These are phyloP conservation scores for Tretioscincus oriximinensis DNA, from an alignment of 2,113 vertebrate species.

Conservation along the genomic window DNA sequence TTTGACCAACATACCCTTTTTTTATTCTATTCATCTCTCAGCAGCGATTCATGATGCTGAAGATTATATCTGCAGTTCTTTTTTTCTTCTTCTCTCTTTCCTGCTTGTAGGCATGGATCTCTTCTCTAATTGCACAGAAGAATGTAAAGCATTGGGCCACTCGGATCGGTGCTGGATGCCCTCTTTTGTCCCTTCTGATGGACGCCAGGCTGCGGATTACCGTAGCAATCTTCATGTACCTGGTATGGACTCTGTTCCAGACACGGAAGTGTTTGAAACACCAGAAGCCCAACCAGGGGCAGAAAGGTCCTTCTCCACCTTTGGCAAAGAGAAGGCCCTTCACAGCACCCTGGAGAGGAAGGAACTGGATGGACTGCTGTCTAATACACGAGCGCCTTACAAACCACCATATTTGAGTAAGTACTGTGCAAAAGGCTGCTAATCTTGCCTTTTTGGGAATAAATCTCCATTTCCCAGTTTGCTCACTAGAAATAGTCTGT, in stretches of 20 bases:
- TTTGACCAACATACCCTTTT: neutral
- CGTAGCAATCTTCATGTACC: conserved; percentile 98
- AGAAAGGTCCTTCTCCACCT: conserved; percentile 95
- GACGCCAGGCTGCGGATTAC: conserved; percentile 94
- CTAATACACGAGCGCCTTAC: conserved; percentile 91
- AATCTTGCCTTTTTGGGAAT: conserved; percentile 50
- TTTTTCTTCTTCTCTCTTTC: conserved; percentile 37
- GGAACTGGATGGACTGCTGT: conserved; percentile 93
- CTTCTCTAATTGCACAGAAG: conserved; percentile 98
- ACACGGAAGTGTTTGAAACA: conserved; percentile 96
- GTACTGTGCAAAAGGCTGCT: conserved; percentile 71
- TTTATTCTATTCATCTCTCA: conserved; percentile 19
- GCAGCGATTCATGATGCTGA: conserved; percentile 27
- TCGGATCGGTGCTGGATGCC: conserved; percentile 99
- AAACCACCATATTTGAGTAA: conserved; percentile 95
- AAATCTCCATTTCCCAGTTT: conserved; percentile 22
- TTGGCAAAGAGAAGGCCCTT: conserved; percentile 94
- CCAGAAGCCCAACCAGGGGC: conserved; percentile 81
- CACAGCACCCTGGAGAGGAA: conserved; percentile 92
- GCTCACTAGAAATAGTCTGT: conserved; percentile 25
- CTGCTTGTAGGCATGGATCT: conserved; percentile 86
- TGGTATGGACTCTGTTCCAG: conserved; percentile 97
- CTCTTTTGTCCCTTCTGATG: conserved; percentile 90
- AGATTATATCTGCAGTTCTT: conserved; percentile 54
- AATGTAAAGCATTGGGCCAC: conserved; percentile 98